Conservation (phyloP, 2,113 vertebrate genomes). For the Bungarus multicinctus region DNA sequence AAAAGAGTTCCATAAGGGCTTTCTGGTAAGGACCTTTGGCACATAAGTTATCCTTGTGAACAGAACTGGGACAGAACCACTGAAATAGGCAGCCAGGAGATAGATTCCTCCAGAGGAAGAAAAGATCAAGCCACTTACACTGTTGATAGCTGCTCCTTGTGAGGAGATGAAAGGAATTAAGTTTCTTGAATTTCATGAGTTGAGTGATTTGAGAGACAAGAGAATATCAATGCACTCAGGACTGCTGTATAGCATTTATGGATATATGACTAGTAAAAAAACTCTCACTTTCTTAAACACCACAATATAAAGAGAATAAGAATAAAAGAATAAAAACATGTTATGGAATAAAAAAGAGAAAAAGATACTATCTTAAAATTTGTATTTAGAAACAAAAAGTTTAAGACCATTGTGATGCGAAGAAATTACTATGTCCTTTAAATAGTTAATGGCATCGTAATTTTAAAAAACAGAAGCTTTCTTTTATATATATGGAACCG, state of each 20-base stretch:
- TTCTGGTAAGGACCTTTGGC: not conserved
- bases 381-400: not conserved
- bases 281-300: not conserved
- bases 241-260: not conserved
- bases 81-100: not conserved
- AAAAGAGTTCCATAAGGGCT: not conserved
- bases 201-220: not conserved
- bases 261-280: not conserved
- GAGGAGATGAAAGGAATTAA: not conserved
- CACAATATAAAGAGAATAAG: not conserved
- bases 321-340: not conserved
- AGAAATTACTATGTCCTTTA: not conserved
- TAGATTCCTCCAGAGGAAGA: not conserved
- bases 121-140: not conserved
- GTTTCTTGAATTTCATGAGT: not conserved
- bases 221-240: not conserved
- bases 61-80: not conserved
- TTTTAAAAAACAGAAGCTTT: not conserved
- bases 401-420: not conserved
- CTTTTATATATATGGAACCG: not conserved
- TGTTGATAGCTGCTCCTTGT: not conserved
- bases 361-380: not conserved
- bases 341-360: not conserved
- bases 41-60: not conserved
- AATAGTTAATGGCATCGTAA: not conserved